These are phyloP conservation scores for Caenorhabditis tropicalis DNA, from an alignment of 1,140 invertebrate species.

Conservation along the genomic window DNA sequence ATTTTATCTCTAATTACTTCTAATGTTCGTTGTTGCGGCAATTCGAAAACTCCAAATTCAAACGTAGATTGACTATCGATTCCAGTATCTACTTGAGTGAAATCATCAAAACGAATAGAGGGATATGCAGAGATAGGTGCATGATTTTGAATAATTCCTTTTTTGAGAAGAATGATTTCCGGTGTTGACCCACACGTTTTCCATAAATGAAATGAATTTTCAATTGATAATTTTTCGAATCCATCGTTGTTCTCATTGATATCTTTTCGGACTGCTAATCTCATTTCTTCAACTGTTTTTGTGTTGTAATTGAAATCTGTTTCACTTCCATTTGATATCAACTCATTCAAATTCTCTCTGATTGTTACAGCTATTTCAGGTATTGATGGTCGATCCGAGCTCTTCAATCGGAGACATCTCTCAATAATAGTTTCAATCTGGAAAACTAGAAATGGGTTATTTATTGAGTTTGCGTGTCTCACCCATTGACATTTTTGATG, in stretches of 20 bases:
- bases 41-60: background rate
- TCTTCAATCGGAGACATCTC: background rate
- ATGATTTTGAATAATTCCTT: conserved; percentile 76
- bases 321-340: background rate
- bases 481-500: conserved; percentile 20
- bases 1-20: conserved; percentile 71
- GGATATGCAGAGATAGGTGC: conserved; percentile 36
- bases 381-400: background rate
- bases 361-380: background rate
- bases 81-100: background rate
- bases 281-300: background rate
- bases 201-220: conserved; percentile 84
- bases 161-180: conserved; percentile 85
- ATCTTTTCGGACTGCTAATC: background rate
- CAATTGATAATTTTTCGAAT: conserved; percentile 27
- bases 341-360: background rate
- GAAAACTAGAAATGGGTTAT: background rate
- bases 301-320: background rate
- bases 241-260: background rate
- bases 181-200: conserved; percentile 92
- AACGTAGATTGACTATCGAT: conserved; percentile 13
- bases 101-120: background rate
- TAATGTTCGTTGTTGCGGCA: conserved; percentile 48
- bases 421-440: background rate
- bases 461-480: background rate